Evolutionary conservation across 2,888 invertebrate species (phyloP).

Genomic region (Lasioglossum figueresi): DNA sequence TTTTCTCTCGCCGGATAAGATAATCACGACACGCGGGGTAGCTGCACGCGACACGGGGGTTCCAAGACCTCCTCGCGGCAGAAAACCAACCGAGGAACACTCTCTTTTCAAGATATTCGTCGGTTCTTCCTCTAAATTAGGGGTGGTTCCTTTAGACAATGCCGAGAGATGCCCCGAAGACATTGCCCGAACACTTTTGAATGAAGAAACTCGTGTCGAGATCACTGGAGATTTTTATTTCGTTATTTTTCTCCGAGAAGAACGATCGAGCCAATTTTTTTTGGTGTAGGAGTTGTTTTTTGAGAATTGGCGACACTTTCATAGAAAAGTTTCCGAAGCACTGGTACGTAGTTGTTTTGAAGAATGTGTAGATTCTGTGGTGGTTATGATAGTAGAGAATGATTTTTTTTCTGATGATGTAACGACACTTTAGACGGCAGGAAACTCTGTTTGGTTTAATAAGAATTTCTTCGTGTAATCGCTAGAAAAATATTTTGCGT

Average conservation of each 20-base stretch:
- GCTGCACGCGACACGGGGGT: conserved; percentile 39
- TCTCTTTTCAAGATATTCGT: neutral
- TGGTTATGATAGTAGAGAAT: neutral
- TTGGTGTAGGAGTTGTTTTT: neutral
- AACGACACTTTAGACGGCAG: neutral
- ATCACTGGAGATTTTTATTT: neutral
- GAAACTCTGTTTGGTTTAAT: conserved; percentile 12
- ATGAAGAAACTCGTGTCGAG: neutral
- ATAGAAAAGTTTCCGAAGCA: neutral
- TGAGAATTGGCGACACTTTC: neutral
- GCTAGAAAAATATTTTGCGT: neutral
- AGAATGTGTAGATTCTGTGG: neutral
- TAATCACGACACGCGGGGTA: conserved; percentile 59
- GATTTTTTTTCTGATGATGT: conserved; percentile 5
- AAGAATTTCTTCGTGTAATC: neutral
- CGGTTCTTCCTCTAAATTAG: neutral
- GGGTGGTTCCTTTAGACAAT: neutral
- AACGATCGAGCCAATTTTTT: neutral
- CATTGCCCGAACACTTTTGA: neutral
- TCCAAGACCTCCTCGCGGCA: neutral
- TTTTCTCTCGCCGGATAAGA: conserved; percentile 80
- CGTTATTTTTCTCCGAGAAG: neutral
- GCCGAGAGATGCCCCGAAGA: neutral
- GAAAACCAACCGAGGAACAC: neutral
- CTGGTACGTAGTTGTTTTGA: neutral